Evolutionary conservation across 2,113 vertebrate species (phyloP), one percentile per base, ranked within the genome.

Genomic region (Nerophis ophidion): DNA sequence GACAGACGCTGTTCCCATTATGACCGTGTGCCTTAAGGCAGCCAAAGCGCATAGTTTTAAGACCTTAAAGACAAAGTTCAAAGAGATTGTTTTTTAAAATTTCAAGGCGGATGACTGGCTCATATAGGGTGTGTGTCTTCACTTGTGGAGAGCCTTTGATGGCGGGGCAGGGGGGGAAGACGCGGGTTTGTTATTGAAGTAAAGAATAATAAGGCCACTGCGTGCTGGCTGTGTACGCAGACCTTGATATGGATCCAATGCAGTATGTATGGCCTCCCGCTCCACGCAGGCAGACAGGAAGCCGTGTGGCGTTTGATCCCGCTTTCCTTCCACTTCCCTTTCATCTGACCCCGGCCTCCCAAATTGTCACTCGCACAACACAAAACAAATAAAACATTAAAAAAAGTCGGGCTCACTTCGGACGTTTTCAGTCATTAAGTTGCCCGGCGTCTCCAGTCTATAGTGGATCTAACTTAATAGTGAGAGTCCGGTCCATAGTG

Each of bases 191-290:
- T 88, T 85, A 89, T 87, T 88, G 86, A 89, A 89, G 88, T 85
- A 83, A 88, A 86, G 84, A 86, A 89, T 88, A 88, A 88, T 88
- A 87, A 89, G 84, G 86, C 81, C 83, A 82, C 77, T 85, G 77
- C 84, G 57, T 81, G 86, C 84, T 83, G 82, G 81, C 81, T 75
- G 76, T 81, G 81, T 81, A 86, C 82, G 83, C 82, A 86, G 86
- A 85, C 84, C 86, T 84, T 83, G 80, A 85, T 87, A 88, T 88
- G 83, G 86, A 88, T 87, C 87, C 83, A 84, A 88, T 88, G 84
- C 84, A 88, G 83, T 88, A 87, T 88, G 88, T 83, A 87, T 88
- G 88, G 38, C 72, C 76, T 83, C 82, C 85, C 80, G 79, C 80
- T 87, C 86, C 82, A 86, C 81, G 84, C 84, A 82, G 68, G 74